phyloP scores from a whole-genome alignment of 2,888 invertebrate species.

The Aradus depressus region DNA sequence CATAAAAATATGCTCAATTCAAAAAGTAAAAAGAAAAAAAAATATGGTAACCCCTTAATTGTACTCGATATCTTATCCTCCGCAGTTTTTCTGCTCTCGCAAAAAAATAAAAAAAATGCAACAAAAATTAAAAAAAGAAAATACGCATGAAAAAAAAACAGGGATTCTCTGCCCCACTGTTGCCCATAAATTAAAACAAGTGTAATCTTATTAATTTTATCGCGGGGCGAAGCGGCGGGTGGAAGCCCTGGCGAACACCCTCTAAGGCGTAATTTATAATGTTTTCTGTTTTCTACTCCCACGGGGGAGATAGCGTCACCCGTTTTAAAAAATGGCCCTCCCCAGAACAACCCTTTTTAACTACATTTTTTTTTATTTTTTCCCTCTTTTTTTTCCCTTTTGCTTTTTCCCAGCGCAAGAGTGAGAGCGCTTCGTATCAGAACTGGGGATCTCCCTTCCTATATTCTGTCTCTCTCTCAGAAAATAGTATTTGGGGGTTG shows the following conservation, averaged over 20 bases:
- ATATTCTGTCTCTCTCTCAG: slow-evolving; percentile 8
- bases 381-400: no score
- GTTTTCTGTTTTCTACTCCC: slow-evolving; percentile 18
- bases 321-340: slow-evolving; percentile 20
- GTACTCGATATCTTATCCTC: no score
- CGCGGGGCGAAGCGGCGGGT: slow-evolving; percentile 9
- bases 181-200: slow-evolving; percentile 25
- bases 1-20: no score
- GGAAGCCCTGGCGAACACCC: not conserved
- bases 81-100: no score
- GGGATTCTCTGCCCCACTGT: slow-evolving; percentile 13
- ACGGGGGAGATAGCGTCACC: slow-evolving; percentile 14
- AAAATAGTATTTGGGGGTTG: slow-evolving; percentile 15
- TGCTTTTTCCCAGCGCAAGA: not conserved
- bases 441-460: slow-evolving; percentile 12
- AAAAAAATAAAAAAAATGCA: slow-evolving; percentile 17
- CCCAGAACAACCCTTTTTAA: slow-evolving; percentile 16
- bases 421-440: slow-evolving; percentile 6
- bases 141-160: slow-evolving; percentile 13
- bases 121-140: no score
- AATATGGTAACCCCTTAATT: no score
- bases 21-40: no score
- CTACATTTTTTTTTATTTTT: slow-evolving; percentile 19
- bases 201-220: slow-evolving; percentile 28
- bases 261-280: slow-evolving; percentile 18